Percentiles rank a stretch among this genome's conserved stretches.
Conservation (phyloP, 1,140 invertebrate species). For the Zaprionus capensis region DNA sequence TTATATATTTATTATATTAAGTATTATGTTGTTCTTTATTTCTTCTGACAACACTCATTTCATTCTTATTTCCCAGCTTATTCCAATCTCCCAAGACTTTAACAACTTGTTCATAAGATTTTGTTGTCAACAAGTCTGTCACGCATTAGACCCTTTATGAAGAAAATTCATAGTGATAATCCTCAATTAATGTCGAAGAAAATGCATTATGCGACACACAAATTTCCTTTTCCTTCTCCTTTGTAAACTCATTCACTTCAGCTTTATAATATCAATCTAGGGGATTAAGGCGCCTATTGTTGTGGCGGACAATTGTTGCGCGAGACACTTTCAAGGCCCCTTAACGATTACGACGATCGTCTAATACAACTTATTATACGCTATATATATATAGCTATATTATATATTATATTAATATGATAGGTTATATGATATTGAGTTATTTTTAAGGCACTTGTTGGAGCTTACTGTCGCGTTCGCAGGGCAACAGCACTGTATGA, state of each 20-base stretch:
- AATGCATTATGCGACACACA: slow-evolving; percentile 54
- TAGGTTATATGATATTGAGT: neutral
- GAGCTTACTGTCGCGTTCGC: slow-evolving; percentile 85
- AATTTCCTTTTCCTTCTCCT: slow-evolving; percentile 54
- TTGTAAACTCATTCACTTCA: slow-evolving; percentile 30
- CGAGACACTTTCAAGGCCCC: slow-evolving; percentile 55
- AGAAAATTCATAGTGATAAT: neutral
- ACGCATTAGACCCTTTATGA: neutral
- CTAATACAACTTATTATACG: neutral
- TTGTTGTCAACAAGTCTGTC: neutral
- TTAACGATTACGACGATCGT: neutral
- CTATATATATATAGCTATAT: neutral
- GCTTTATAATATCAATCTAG: slow-evolving; percentile 41
- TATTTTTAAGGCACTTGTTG: neutral
- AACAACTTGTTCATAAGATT: neutral
- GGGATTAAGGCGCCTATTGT: slow-evolving; percentile 73
- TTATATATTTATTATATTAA: neutral
- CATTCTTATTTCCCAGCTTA: neutral
- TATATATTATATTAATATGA: neutral
- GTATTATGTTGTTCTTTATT: no score
- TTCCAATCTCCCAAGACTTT: neutral
- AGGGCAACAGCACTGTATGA: slow-evolving; percentile 90
- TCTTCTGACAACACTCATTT: neutral
- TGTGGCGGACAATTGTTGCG: slow-evolving; percentile 16
- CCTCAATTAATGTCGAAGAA: slow-evolving; percentile 66